Percentiles rank a stretch among this genome's conserved stretches.
phyloP scores from a whole-genome alignment of 2,888 invertebrate species.

The Agrotis clavis region DNA sequence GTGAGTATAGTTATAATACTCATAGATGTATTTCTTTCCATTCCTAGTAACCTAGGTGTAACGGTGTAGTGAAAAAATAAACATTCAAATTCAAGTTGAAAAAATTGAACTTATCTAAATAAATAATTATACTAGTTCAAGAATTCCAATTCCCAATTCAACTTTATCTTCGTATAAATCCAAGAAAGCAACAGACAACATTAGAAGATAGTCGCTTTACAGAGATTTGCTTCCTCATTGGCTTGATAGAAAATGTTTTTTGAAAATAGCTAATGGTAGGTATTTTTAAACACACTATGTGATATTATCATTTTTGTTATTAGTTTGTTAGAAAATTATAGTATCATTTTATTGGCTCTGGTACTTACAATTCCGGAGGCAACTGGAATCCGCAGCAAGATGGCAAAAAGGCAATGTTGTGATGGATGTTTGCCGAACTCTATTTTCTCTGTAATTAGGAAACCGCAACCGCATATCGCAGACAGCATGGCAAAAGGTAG shows the following conservation, averaged over 20 bases:
- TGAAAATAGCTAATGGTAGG: not conserved
- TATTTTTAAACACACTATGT: slow-evolving; percentile 19
- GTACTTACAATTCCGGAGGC: not conserved
- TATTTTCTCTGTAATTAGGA: no score
- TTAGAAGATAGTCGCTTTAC: not conserved
- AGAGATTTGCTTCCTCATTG: not conserved
- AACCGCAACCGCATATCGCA: no score
- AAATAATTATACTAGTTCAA: no score
- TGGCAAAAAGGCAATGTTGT: no score
- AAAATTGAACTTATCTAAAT: not conserved
- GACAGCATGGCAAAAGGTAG: no score
- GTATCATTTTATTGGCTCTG: not conserved
- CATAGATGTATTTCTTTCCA: not conserved
- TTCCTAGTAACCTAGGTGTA: not conserved
- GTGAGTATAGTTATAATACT: no score
- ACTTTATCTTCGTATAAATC: not conserved
- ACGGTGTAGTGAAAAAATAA: not conserved
- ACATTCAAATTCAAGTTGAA: not conserved
- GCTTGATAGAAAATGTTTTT: not conserved
- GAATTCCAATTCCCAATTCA: not conserved
- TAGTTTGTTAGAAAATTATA: slow-evolving; percentile 11
- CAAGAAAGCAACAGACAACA: not conserved
- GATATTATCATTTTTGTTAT: slow-evolving; percentile 23
- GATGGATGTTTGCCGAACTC: no score
- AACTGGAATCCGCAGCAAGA: not conserved